Evolutionary conservation across 2,797 vertebrate genomes (phyloP), one percentile per base, ranked within the genome.

Genomic region (Onychomys leucogaster): DNA sequence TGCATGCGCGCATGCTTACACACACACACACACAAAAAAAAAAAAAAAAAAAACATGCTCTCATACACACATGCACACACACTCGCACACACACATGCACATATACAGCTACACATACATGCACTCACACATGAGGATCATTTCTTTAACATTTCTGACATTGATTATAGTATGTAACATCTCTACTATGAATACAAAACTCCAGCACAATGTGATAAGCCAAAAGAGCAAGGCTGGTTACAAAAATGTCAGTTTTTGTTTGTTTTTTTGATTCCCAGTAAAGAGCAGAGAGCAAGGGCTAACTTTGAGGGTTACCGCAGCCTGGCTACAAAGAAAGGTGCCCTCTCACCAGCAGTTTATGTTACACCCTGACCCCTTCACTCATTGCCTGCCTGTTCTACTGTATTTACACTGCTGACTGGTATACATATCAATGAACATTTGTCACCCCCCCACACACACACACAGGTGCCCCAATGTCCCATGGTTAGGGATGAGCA

Each of bases 371-470:
- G 65, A 63, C 12, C 67, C 46, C 92, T 97, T 97, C 71, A 0
- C 97, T 94, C 96, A 96, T 95, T 37, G 17, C 95, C 96, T 96
- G 93, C 75, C 21, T 41, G 5, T 9, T 29, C 59, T 61, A 9
- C 21, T n/a, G 41, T 25, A 25, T n/a, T 76, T 61, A 6, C 29
- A 85, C 55, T n/a, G 14, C 25, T 52, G 65, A 63, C 55, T 9
- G 49, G 21, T n/a, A 32, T 1, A 16, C 6, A 25, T 43, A 14
- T 76, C 77, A 78, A 12, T n/a, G 43, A 55, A 55, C 61, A 78
- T 83, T 32, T 88, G 63, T 52, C 61, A 63, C 1, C 4, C 55
- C 0, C n/a, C n/a, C n/a, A n/a, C n/a, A n/a, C n/a, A n/a, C n/a
- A n/a, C n/a, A n/a, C n/a, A 1, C 6, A 32, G 12, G 32, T 78